Conservation (phyloP, 2,113 vertebrate species). For the Myiopsitta monachus region DNA sequence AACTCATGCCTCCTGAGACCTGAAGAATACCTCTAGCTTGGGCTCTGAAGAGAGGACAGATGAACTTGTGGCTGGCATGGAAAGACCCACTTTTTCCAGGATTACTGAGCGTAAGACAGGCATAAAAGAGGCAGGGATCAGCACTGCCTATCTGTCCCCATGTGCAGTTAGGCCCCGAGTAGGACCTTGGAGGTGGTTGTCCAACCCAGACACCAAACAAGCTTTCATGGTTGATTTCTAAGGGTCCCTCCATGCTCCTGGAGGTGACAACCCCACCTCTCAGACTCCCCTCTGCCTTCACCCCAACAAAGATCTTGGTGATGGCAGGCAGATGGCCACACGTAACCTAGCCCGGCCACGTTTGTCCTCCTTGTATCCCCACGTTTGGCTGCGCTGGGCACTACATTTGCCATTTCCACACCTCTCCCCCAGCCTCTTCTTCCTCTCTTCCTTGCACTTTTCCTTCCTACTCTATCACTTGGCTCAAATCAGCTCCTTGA, state of each 20-base stretch:
- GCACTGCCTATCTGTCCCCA: accelerated
- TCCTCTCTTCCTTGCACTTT: not conserved
- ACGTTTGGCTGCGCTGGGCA: not conserved
- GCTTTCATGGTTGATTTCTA: not conserved
- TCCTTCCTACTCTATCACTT: not conserved
- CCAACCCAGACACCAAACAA: not conserved
- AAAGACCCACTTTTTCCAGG: not conserved
- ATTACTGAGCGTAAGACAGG: not conserved
- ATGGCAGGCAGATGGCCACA: not conserved
- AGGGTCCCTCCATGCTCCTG: not conserved
- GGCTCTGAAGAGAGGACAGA: not conserved
- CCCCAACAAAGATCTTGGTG: not conserved
- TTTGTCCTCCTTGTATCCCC: not conserved
- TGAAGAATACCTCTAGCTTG: not conserved
- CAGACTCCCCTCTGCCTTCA: not conserved
- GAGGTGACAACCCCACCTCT: not conserved
- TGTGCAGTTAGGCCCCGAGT: accelerated
- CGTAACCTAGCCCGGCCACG: accelerated
- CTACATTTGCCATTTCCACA: not conserved
- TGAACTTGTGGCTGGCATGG: not conserved
- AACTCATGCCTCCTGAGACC: not conserved
- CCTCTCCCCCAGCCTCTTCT: not conserved
- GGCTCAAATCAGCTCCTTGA: not conserved
- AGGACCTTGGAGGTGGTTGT: not conserved
- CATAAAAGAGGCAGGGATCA: not conserved